Conservation (phyloP, 2,797 vertebrate species). For the Toxotes lorentzi region DNA sequence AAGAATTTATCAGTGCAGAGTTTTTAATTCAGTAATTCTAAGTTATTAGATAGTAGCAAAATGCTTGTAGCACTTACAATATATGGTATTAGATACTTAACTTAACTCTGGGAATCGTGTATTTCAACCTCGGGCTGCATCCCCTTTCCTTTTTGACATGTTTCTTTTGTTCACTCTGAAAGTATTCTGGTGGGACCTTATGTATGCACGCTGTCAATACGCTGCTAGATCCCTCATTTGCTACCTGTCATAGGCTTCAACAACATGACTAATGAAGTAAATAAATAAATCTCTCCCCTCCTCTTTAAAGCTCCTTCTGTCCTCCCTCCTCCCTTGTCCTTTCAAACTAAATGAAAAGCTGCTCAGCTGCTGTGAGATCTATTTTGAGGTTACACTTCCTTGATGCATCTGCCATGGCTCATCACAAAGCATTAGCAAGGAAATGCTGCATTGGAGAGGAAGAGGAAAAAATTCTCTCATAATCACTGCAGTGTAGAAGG, state of each 20-base stretch:
- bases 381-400: conserved; percentile 61
- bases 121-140: not conserved
- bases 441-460: conserved; percentile 7
- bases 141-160: not conserved
- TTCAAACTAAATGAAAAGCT: conserved; percentile 62
- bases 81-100: not conserved
- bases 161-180: conserved; percentile 9
- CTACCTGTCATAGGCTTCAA: conserved; percentile 54
- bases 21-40: not conserved
- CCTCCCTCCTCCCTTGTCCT: conserved; percentile 20
- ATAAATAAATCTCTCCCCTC: conserved; percentile 53
- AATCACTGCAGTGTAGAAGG: conserved; percentile 41
- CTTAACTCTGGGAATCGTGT: conserved; percentile 14
- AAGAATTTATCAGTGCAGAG: not conserved
- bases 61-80: not conserved
- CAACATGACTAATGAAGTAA: conserved; percentile 71
- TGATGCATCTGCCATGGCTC: conserved; percentile 62
- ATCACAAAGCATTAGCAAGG: conserved; percentile 64
- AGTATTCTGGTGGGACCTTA: not conserved
- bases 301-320: conserved; percentile 25
- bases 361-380: conserved; percentile 37
- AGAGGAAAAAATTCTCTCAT: conserved; percentile 1
- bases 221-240: conserved; percentile 38
- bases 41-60: not conserved
- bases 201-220: not conserved